Conservation (phyloP, 1,140 invertebrate genomes). For the Idris sp. region DNA sequence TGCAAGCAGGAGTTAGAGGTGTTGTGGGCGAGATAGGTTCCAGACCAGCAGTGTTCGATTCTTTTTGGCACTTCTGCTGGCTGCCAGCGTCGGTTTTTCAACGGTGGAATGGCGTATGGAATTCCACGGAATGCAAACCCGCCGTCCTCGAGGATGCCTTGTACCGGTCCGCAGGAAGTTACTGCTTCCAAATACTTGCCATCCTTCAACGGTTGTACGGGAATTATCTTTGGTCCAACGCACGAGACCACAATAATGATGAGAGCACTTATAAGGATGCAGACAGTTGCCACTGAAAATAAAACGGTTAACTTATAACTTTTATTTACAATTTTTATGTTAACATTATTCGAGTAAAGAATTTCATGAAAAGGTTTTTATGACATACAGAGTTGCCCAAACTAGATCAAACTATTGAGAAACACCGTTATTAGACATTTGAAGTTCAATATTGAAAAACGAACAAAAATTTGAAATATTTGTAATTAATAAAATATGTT, state of each 20-base stretch:
- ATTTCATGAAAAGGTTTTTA: too few relatives aligned
- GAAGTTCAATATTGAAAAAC: too few relatives aligned
- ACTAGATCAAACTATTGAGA: too few relatives aligned
- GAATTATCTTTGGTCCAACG: constrained; percentile 78
- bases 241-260: constrained; percentile 82
- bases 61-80: constrained; percentile 82
- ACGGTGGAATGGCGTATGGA: constrained; percentile 89
- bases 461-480: too few relatives aligned
- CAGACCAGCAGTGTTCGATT: constrained; percentile 89
- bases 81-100: constrained; percentile 84
- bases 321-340: too few relatives aligned
- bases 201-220: constrained; percentile 79
- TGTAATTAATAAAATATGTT: too few relatives aligned
- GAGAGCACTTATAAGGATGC: constrained; percentile 82
- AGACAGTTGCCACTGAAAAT: constrained; percentile 72
- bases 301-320: too few relatives aligned
- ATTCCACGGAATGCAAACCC: constrained; percentile 90
- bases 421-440: too few relatives aligned
- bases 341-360: too few relatives aligned
- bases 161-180: constrained; percentile 87
- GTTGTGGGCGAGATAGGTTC: constrained; percentile 84
- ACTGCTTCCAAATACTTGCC: constrained; percentile 85
- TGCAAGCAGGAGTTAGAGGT: constrained; percentile 83
- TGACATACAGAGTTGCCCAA: too few relatives aligned
- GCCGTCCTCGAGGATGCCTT: constrained; percentile 86